Evolutionary conservation across 2,113 vertebrate genomes (phyloP).

Genomic region (Tupaia chinensis): DNA sequence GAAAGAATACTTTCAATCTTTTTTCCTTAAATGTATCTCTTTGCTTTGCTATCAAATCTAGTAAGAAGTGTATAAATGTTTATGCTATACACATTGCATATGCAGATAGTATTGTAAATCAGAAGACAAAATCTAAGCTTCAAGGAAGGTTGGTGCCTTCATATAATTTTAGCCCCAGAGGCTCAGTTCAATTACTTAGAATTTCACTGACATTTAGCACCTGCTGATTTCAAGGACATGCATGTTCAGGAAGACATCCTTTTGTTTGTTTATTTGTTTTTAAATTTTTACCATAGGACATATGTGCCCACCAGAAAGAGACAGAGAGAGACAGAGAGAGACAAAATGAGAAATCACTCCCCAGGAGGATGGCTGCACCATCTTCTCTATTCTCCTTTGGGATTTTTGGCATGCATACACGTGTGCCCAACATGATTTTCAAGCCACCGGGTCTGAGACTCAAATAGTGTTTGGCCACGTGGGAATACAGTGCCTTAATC

Average conservation of each 20-base stretch:
- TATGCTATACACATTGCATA: background rate
- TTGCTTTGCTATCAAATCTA: background rate
- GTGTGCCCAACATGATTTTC: too few relatives aligned
- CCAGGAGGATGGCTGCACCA: too few relatives aligned
- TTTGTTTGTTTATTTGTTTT: too few relatives aligned
- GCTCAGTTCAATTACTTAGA: background rate
- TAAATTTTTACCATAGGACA: too few relatives aligned
- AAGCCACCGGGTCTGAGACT: too few relatives aligned
- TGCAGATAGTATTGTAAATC: background rate
- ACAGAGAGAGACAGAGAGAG: too few relatives aligned
- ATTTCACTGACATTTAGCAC: background rate
- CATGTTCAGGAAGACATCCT: background rate
- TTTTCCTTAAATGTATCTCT: background rate
- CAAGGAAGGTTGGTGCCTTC: background rate
- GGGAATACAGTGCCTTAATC: too few relatives aligned
- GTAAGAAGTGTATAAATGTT: background rate
- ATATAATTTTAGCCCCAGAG: background rate
- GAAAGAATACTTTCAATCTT: background rate
- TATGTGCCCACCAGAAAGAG: too few relatives aligned
- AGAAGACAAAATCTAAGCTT: background rate
- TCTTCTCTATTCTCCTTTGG: too few relatives aligned
- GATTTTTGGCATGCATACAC: too few relatives aligned
- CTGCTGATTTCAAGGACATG: background rate
- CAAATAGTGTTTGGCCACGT: too few relatives aligned
- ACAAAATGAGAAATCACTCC: too few relatives aligned